phyloP scores from a whole-genome alignment of 2,888 invertebrate genomes.

The Lingula anatina region DNA sequence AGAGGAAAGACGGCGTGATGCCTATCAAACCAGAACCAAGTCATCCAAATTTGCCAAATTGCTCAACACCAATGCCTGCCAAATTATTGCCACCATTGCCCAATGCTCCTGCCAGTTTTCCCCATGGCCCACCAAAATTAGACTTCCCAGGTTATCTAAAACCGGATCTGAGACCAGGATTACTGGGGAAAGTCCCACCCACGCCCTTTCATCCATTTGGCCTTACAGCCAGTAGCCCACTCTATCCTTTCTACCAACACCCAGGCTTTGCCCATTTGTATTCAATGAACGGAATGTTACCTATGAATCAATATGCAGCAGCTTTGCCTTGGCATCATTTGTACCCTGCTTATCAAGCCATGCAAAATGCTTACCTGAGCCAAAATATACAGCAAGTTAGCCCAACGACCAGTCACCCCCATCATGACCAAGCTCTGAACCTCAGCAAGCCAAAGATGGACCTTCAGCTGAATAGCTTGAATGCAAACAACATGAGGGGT shows the following conservation, averaged over 20 bases:
- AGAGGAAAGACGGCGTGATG: background rate
- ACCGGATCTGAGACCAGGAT: slow-evolving; percentile 9
- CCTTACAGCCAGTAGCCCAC: slow-evolving; percentile 14
- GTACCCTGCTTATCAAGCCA: background rate
- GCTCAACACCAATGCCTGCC: background rate
- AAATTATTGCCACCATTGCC: background rate
- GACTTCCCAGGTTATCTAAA: slow-evolving; percentile 14
- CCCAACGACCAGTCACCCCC: background rate
- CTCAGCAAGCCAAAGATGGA: slow-evolving; percentile 36
- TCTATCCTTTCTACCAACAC: slow-evolving; percentile 25
- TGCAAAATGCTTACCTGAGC: background rate
- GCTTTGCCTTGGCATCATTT: background rate
- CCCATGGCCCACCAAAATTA: slow-evolving; percentile 10
- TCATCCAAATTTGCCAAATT: background rate
- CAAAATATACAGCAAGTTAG: no score
- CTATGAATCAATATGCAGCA: background rate
- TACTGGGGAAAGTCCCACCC: background rate
- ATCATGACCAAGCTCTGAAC: slow-evolving; percentile 32
- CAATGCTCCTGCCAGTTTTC: background rate
- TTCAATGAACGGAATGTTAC: background rate
- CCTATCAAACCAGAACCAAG: background rate
- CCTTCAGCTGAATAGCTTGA: no score
- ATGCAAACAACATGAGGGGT: slow-evolving; percentile 59
- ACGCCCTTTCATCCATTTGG: slow-evolving; percentile 5
- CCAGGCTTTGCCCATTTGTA: slow-evolving; percentile 22